Evolutionary conservation across 64 coral and sea anemone genomes (phyloP), one percentile per base, ranked within the genome.

Genomic region (Stylophora pistillata): DNA sequence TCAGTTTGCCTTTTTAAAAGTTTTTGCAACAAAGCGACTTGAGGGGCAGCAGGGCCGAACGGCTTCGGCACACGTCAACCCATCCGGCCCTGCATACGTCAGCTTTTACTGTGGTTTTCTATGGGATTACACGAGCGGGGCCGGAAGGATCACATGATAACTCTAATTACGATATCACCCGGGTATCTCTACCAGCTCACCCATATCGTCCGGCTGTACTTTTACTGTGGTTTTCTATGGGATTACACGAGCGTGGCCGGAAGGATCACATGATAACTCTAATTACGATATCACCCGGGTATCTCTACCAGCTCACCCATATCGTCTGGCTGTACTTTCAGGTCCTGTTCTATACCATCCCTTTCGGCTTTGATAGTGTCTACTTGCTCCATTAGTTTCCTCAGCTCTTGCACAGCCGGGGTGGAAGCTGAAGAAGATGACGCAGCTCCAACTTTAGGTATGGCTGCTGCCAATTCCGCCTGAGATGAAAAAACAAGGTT

Each of bases 161-260:
- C 0, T 47, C 37, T 33, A 25, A 47, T 65, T 20, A 18, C 14
- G 37, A 20, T 58, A 65, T 27, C 53, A 84, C 30, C 55, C 23
- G 7, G 17, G 81, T 61, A 61, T 63, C 12, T 20, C 37, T 15
- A 13, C 32, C 62, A 17, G 74, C 85, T 88, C 52, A 99, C 97
- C 97, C 97, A 99, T 99, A 74, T 99, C 97, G 30, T 99, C 93
- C 74, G 87, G 90, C 80, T 94, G 82, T 25, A 78, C n/a, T n/a
- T n/a, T n/a, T n/a, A n/a, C n/a, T n/a, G n/a, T n/a, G n/a, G n/a
- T n/a, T n/a, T n/a, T n/a, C n/a, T n/a, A n/a, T n/a, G n/a, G n/a
- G n/a, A n/a, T n/a, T n/a, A n/a, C n/a, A n/a, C n/a, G n/a, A 30
- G 26, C 20, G 34, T 81, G 41, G 56, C 47, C n/a, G n/a, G n/a